These are phyloP conservation scores for Scrobipalpa costella DNA, from an alignment of 2,888 invertebrate species.

Conservation along the genomic window DNA sequence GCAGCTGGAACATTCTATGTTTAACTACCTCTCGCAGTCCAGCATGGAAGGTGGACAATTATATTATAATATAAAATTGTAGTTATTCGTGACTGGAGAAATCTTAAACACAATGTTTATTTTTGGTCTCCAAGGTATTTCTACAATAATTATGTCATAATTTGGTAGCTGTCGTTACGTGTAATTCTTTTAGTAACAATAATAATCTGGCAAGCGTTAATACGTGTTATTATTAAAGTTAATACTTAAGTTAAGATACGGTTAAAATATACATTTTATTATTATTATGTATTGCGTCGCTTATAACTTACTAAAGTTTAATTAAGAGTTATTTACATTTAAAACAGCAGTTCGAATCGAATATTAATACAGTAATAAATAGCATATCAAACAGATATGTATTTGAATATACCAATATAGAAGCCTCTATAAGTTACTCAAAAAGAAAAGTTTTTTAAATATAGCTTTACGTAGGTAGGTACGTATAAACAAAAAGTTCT, in stretches of 20 bases:
- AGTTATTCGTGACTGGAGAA: no score
- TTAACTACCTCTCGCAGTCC: no score
- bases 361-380: neutral
- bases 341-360: neutral
- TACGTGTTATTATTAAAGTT: neutral
- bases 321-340: neutral
- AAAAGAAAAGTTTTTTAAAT: no score
- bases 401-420: neutral
- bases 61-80: no score
- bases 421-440: neutral
- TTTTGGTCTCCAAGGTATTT: no score
- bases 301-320: neutral
- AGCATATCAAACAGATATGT: neutral
- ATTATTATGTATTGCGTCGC: neutral
- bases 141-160: no score
- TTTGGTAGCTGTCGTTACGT: no score
- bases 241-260: neutral
- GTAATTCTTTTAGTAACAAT: no score
- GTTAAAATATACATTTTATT: neutral
- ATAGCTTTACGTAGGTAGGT: neutral
- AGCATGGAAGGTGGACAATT: no score
- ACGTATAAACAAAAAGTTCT: neutral
- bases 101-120: no score
- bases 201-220: neutral
- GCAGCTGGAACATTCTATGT: no score